Evolutionary conservation across 2,888 invertebrate species (phyloP).

Genomic region (Orthosia gothica): DNA sequence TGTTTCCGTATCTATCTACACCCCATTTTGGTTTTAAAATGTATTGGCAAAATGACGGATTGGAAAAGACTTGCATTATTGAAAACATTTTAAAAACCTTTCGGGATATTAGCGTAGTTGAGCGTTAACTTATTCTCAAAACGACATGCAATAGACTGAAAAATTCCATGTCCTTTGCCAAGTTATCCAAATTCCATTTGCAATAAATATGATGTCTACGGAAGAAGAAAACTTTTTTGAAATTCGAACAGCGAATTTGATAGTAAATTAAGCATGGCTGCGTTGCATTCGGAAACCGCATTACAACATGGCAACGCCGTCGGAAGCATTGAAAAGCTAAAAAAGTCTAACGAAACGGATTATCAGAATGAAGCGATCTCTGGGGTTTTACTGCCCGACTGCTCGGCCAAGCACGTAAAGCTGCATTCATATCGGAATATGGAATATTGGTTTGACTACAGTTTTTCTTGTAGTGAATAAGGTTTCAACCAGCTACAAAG

Average conservation of each 20-base stretch:
- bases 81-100: neutral
- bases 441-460: neutral
- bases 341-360: slow-evolving; percentile 68
- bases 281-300: slow-evolving; percentile 49
- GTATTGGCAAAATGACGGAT: slow-evolving; percentile 5
- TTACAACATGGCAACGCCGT: slow-evolving; percentile 53
- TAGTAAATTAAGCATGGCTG: slow-evolving; percentile 63
- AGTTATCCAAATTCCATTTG: slow-evolving; percentile 35
- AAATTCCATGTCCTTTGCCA: slow-evolving; percentile 34
- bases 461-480: neutral
- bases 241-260: slow-evolving; percentile 50
- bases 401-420: slow-evolving; percentile 48
- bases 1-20: neutral
- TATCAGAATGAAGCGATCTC: slow-evolving; percentile 68
- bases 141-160: slow-evolving; percentile 16
- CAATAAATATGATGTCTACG: slow-evolving; percentile 30
- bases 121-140: slow-evolving; percentile 13
- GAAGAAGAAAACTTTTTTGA: slow-evolving; percentile 32
- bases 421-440: slow-evolving; percentile 49
- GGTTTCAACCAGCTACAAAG: too few relatives aligned
- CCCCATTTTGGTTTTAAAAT: neutral
- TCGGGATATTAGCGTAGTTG: neutral
- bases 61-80: slow-evolving; percentile 26
- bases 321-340: slow-evolving; percentile 68
- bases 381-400: slow-evolving; percentile 54